Evolutionary conservation across 2,797 vertebrate species (phyloP).

Genomic region (Lacerta viridis): DNA sequence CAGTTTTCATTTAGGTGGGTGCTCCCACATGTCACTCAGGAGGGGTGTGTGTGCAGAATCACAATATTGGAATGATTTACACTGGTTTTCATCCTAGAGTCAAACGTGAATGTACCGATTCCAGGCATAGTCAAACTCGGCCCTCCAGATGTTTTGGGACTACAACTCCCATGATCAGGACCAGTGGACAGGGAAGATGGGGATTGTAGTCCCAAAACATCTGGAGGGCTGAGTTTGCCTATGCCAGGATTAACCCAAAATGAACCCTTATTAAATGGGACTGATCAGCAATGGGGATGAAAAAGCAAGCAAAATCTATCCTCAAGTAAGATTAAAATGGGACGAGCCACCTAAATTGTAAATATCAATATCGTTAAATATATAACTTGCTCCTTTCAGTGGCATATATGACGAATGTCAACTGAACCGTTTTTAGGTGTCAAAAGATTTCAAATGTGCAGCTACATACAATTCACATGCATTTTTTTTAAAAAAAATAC

Average conservation of each 20-base stretch:
- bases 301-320: neutral
- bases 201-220: no score
- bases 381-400: neutral
- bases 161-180: no score
- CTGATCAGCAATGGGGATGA: neutral
- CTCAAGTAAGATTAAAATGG: neutral
- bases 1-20: neutral
- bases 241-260: neutral
- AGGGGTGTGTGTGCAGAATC: neutral
- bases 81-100: neutral
- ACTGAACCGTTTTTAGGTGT: neutral
- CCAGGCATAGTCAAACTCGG: neutral
- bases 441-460: neutral
- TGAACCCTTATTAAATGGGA: neutral
- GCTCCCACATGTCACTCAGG: neutral
- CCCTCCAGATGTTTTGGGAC: no score
- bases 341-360: neutral
- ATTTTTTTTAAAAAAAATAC: conserved; percentile 61
- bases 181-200: no score
- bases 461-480: rapidly evolving
- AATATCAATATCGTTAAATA: neutral
- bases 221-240: no score
- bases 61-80: neutral
- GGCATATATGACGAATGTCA: neutral
- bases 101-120: neutral